Evolutionary conservation across 2,797 vertebrate species (phyloP).

Genomic region (Sus cebifrons): DNA sequence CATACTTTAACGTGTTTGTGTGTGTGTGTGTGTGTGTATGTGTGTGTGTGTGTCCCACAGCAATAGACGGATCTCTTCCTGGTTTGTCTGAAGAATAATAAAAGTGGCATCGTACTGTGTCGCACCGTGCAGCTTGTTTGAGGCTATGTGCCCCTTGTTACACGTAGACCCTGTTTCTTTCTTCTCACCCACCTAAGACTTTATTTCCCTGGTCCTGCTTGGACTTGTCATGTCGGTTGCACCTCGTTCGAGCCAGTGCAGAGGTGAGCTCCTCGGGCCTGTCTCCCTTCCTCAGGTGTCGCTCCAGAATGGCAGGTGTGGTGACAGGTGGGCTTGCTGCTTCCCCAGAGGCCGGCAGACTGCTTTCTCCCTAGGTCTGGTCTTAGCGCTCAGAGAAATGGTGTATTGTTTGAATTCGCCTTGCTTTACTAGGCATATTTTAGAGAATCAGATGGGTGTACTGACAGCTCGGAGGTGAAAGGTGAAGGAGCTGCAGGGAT

Average conservation of each 20-base stretch:
- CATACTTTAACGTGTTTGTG: not conserved
- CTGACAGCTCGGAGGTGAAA: not conserved
- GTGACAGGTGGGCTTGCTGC: not conserved
- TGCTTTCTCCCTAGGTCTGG: not conserved
- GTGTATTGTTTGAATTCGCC: not conserved
- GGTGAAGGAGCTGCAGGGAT: not conserved
- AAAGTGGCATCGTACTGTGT: not conserved
- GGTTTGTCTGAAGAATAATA: not conserved
- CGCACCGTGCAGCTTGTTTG: not conserved
- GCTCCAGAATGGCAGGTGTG: not conserved
- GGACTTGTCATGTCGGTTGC: not conserved
- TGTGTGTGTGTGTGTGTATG: not conserved
- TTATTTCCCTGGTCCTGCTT: not conserved
- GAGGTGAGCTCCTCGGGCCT: not conserved
- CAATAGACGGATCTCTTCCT: not conserved
- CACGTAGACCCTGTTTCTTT: not conserved
- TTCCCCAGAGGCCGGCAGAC: not conserved
- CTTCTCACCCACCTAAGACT: not conserved
- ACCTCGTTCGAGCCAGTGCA: not conserved
- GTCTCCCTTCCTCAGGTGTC: not conserved
- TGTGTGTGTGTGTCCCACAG: not conserved
- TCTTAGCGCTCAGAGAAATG: not conserved
- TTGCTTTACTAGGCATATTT: not conserved
- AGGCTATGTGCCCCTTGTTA: not conserved
- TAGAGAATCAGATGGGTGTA: not conserved